These are phyloP conservation scores for Corythaeola cristata DNA, from an alignment of 2,113 vertebrate species.

Conservation along the genomic window DNA sequence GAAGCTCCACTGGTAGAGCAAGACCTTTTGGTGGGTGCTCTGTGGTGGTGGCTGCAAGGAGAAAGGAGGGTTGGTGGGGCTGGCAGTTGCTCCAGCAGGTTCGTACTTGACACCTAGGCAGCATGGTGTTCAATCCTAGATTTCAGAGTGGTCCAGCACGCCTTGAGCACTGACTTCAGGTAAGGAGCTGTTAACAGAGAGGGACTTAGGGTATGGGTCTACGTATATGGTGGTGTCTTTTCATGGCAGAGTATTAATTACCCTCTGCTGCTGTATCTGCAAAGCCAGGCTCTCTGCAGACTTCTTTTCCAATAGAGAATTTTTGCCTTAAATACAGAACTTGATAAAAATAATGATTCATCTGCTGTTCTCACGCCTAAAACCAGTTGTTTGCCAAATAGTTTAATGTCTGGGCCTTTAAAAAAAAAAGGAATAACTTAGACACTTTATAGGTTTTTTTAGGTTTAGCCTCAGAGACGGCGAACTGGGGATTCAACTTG, in stretches of 20 bases:
- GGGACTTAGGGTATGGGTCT: not conserved
- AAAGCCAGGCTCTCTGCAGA: not conserved
- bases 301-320: not conserved
- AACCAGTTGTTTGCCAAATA: not conserved
- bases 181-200: not conserved
- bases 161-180: not conserved
- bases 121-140: not conserved
- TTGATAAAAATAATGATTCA: conserved; percentile 26
- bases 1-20: not conserved
- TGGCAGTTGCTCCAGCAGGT: not conserved
- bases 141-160: not conserved
- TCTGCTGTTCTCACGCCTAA: not conserved
- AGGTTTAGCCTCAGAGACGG: not conserved
- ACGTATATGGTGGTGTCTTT: not conserved
- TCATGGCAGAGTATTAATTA: not conserved
- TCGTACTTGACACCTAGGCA: not conserved
- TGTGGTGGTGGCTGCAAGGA: not conserved
- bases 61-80: not conserved
- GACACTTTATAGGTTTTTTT: not conserved
- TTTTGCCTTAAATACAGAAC: not conserved
- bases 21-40: not conserved
- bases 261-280: not conserved
- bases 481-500: not conserved
- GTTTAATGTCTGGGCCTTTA: conserved; percentile 23
- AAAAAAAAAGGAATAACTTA: not conserved